Base-by-base conservation (phyloP, 1,140 invertebrate species). In the Nixonia krombeini region DNA sequence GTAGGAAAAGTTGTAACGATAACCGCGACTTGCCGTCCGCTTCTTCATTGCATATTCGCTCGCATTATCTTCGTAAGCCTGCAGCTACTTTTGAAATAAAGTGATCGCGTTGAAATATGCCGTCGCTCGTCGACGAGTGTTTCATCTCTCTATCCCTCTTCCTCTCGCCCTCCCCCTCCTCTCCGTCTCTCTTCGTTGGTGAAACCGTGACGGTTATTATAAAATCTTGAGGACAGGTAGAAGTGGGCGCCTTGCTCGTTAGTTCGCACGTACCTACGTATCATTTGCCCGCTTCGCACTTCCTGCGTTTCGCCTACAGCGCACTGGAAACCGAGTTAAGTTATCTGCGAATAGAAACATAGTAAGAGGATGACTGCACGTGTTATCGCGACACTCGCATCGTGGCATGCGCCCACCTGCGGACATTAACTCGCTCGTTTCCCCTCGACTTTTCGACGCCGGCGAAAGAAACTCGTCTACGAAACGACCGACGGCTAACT, bases 371-470 rank as follows among this genome's bases (percentile, higher is more conserved):
- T 65, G 56, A 29, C 28, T 35, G 47, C 35, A 46, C 23, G 25
- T 29, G 56, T 75, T 81, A 80, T 82, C 78, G 65, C 71, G 70
- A 73, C 73, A 76, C 68, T 67, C 31, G 62, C 69, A 78, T 75
- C 77, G 62, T 74, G 64, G 72, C 65, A 64, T 72, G 72, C 70
- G 72, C 73, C 74, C 73, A 77, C 76, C 71, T 78, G 75, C 69
- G 65, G 56, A 66, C 70, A 72, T 75, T 70, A 75, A 59, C 63
- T 68, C 50, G 62, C 49, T 52, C 42, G 46, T 53, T 50, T n/a
- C n/a, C 35, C 21, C 28, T 16, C 23, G 51, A 53, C 40, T 45
- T 53, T 53, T 53, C 25, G 29, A 53, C 21, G 21, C 35, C 31
- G 40, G 10, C 25, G 8, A 17, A 16, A 55, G 51, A 35, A 45